Percentiles rank a stretch among this genome's conserved stretches.
phyloP scores from a whole-genome alignment of 2,888 invertebrate species.

The Sphaerophoria rueppellii region DNA sequence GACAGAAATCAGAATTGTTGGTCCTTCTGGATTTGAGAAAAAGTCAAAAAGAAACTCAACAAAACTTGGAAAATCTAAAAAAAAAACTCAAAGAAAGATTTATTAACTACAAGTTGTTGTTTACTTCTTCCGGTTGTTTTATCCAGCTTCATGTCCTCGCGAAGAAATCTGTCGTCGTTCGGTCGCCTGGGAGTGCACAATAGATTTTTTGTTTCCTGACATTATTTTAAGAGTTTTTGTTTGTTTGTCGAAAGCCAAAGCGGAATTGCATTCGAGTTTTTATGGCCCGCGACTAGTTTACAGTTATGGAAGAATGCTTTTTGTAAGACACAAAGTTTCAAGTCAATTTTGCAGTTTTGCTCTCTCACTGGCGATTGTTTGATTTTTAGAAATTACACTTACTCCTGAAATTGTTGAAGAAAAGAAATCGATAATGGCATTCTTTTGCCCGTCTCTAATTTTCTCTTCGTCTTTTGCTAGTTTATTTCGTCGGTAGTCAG shows the following conservation, averaged over 20 bases:
- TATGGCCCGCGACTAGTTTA: conserved; percentile 16
- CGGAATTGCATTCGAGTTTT: conserved; percentile 30
- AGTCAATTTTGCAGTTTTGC: conserved; percentile 58
- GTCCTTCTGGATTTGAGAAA: background rate
- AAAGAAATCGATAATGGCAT: conserved; percentile 71
- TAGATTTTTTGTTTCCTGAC: conserved; percentile 4
- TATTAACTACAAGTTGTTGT: conserved; percentile 60
- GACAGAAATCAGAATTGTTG: background rate
- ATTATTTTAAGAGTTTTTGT: conserved; percentile 9
- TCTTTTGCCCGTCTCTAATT: conserved; percentile 26
- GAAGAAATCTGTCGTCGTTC: conserved; percentile 60
- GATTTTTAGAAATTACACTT: conserved; percentile 16
- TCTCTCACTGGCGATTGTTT: conserved; percentile 28
- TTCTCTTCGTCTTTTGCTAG: background rate
- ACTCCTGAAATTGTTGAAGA: background rate
- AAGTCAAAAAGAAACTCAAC: background rate
- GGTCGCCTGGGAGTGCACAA: conserved; percentile 31
- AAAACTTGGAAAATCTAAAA: background rate
- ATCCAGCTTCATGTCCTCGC: conserved; percentile 49
- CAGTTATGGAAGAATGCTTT: conserved; percentile 32
- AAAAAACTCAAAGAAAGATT: conserved; percentile 28
- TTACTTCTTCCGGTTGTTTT: conserved; percentile 2
- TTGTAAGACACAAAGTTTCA: conserved; percentile 45
- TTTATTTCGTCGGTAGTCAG: conserved; percentile 23
- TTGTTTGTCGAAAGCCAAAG: background rate